Conservation (phyloP, 2,888 invertebrate genomes). For the Harpalus rufipes region DNA sequence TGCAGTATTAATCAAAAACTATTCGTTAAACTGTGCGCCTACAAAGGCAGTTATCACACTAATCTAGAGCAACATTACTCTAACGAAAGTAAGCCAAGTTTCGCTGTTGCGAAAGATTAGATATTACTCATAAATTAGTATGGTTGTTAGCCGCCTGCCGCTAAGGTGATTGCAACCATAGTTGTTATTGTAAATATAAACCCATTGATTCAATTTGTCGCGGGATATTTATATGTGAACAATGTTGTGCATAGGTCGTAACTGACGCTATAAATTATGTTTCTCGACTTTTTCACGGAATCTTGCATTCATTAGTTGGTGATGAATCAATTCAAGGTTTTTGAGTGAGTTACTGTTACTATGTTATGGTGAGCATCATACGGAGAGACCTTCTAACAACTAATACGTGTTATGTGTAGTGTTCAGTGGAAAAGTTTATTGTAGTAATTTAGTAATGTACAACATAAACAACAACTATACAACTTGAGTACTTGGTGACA, state of each 20-base stretch:
- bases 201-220: constrained; percentile 22
- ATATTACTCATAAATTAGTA: constrained; percentile 41
- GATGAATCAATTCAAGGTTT: constrained; percentile 41
- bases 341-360: constrained; percentile 15
- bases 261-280: constrained; percentile 8
- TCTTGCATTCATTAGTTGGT: background rate
- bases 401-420: constrained; percentile 16
- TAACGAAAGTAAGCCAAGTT: constrained; percentile 45
- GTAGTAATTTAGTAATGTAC: background rate
- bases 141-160: background rate
- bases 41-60: constrained; percentile 1
- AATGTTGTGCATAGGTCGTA: background rate
- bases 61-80: constrained; percentile 1
- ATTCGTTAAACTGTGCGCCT: background rate
- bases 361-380: constrained; percentile 12
- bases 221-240: constrained; percentile 39
- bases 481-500: background rate
- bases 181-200: background rate
- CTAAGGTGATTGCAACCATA: constrained; percentile 8
- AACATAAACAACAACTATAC: background rate
- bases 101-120: constrained; percentile 51
- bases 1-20: too few species aligned
- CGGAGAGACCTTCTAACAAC: background rate
- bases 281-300: constrained; percentile 34
- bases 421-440: background rate